phyloP scores from a whole-genome alignment of 92 coral and sea anemone species.

The Epizoanthus fatuus region DNA sequence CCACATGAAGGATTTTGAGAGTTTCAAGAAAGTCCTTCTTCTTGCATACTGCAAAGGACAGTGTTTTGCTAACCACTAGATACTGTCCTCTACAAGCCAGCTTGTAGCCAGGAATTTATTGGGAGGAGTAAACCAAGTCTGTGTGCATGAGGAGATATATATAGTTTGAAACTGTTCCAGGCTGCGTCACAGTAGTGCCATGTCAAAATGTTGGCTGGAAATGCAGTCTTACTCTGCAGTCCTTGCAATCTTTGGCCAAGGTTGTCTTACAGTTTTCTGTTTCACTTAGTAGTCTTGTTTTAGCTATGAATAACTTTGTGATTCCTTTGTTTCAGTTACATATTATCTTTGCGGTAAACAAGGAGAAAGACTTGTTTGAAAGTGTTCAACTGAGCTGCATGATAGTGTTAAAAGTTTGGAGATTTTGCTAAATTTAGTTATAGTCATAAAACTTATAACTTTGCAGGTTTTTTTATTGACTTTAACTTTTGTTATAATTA shows the following conservation, averaged over 20 bases:
- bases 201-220: constrained; percentile 21
- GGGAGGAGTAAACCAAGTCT: constrained; percentile 26
- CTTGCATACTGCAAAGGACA: constrained; percentile 57
- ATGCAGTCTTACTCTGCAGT: constrained; percentile 5
- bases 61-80: constrained; percentile 48
- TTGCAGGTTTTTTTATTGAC: constrained; percentile 25
- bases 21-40: constrained; percentile 38
- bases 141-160: constrained; percentile 14
- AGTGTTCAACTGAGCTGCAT: constrained; percentile 16
- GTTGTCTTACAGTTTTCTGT: constrained; percentile 36
- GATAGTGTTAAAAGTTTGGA: constrained; percentile 35
- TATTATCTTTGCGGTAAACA: constrained; percentile 33
- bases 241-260: constrained; percentile 30
- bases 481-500: constrained; percentile 26
- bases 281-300: constrained; percentile 26
- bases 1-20: constrained; percentile 39
- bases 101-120: constrained; percentile 28
- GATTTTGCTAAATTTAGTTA: constrained; percentile 33
- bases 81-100: constrained; percentile 17
- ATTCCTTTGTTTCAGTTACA: constrained; percentile 16
- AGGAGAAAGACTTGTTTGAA: constrained; percentile 3
- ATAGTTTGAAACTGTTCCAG: constrained; percentile 29
- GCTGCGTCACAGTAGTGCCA: constrained; percentile 12
- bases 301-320: constrained; percentile 29
- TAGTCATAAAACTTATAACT: constrained; percentile 24